Evolutionary conservation across 2,888 invertebrate genomes (phyloP).

Genomic region (Spodoptera littoralis): DNA sequence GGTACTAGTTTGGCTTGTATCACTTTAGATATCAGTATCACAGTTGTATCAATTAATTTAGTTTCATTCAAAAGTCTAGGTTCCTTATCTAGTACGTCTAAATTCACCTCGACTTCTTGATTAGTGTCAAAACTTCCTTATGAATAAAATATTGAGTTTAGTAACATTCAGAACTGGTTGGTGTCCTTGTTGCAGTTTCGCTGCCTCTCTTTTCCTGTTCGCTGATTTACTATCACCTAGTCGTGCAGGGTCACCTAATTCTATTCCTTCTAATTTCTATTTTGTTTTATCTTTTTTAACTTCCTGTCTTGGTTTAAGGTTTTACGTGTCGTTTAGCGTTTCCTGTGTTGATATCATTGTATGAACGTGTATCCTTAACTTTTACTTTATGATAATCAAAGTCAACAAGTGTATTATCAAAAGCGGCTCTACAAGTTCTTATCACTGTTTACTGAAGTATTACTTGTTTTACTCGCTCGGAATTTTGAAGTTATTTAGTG

Average conservation of each 20-base stretch:
- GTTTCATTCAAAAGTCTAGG: no score
- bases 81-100: background rate
- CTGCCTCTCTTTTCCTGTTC: constrained; percentile 53
- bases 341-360: constrained; percentile 16
- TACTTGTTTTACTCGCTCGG: constrained; percentile 17
- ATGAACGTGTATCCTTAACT: constrained; percentile 10
- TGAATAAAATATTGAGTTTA: constrained; percentile 14
- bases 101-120: constrained; percentile 5
- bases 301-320: constrained; percentile 29
- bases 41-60: no score
- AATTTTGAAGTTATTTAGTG: constrained; percentile 10
- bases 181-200: constrained; percentile 49
- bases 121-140: constrained; percentile 19
- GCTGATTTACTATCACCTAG: constrained; percentile 35
- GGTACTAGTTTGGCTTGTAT: no score
- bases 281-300: constrained; percentile 21
- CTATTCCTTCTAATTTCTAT: constrained; percentile 29
- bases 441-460: constrained; percentile 21
- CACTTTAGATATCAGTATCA: no score
- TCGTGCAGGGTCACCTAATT: constrained; percentile 29
- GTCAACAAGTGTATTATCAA: constrained; percentile 26
- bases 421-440: constrained; percentile 9
- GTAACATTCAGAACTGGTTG: constrained; percentile 35
- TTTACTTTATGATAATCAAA: constrained; percentile 17
- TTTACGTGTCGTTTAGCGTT: constrained; percentile 5